Evolutionary conservation across 1,140 invertebrate species (phyloP).

Genomic region (Eriosoma lanigerum): DNA sequence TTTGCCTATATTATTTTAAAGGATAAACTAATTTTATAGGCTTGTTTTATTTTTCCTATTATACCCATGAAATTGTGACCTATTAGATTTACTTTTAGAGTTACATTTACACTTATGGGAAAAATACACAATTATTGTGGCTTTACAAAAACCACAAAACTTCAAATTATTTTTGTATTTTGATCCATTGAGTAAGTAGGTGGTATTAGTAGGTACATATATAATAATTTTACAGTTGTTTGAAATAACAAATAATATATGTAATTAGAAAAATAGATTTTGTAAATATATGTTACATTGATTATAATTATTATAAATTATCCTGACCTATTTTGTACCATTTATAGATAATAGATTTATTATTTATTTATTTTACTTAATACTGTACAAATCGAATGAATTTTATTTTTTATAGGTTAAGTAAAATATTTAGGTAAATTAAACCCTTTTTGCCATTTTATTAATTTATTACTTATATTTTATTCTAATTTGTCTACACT

Average conservation of each 20-base stretch:
- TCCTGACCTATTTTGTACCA: no score
- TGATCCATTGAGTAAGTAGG: not conserved
- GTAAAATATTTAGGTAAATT: no score
- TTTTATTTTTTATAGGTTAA: no score
- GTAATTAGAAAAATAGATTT: no score
- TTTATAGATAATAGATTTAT: no score
- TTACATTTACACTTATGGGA: not conserved
- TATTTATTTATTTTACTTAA: no score
- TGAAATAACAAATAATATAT: no score
- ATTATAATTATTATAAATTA: no score
- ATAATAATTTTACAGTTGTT: no score
- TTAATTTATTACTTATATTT: not conserved
- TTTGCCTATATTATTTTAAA: not conserved
- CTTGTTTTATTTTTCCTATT: slow-evolving; percentile 3
- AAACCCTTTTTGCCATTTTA: not conserved
- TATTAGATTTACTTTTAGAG: not conserved
- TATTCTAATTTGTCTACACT: not conserved
- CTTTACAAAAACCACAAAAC: slow-evolving; percentile 7
- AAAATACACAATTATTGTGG: not conserved
- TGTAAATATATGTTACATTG: no score
- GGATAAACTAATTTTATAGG: slow-evolving; percentile 2
- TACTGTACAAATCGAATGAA: no score
- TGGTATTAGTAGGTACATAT: no score
- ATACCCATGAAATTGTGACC: not conserved
- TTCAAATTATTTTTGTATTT: not conserved